Conservation (phyloP, 2,888 invertebrate species). For the Phalera bucephala region DNA sequence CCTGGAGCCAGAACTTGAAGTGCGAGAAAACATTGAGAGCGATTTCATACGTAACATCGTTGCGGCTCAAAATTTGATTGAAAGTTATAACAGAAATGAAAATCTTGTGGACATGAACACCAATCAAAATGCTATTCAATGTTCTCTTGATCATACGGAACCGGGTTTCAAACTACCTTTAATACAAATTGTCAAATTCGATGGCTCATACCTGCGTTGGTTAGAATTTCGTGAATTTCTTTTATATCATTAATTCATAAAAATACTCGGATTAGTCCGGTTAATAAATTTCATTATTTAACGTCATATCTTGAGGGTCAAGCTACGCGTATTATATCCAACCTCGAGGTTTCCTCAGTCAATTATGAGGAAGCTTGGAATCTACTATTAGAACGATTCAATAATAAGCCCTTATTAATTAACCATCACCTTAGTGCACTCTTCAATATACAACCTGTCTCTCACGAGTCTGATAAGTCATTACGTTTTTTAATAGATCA, state of each 20-base stretch:
- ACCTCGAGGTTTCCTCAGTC: slow-evolving; percentile 16
- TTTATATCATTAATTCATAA: slow-evolving; percentile 21
- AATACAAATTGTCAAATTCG: slow-evolving; percentile 26
- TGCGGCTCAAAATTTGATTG: slow-evolving; percentile 13
- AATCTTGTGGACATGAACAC: not conserved
- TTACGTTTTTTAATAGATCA: slow-evolving; percentile 16
- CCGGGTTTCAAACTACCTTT: slow-evolving; percentile 18
- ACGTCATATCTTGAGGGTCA: slow-evolving; percentile 22
- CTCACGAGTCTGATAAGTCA: slow-evolving; percentile 11
- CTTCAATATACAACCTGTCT: slow-evolving; percentile 11
- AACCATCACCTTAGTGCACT: slow-evolving; percentile 20
- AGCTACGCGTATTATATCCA: slow-evolving; percentile 19
- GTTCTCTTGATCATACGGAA: slow-evolving; percentile 8
- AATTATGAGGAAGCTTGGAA: slow-evolving; percentile 4
- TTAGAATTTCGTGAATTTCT: slow-evolving; percentile 29
- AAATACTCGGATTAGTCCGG: slow-evolving; percentile 17
- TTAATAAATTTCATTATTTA: slow-evolving; percentile 13
- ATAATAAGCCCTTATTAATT: slow-evolving; percentile 8
- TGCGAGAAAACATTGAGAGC: slow-evolving; percentile 17
- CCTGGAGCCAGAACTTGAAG: slow-evolving; percentile 13
- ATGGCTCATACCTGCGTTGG: slow-evolving; percentile 27
- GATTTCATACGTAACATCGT: slow-evolving; percentile 14
- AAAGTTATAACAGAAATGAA: slow-evolving; percentile 3
- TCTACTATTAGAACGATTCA: slow-evolving; percentile 5
- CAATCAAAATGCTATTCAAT: not conserved